Conservation (phyloP, 2,888 invertebrate genomes). For the Andrena bicolor region DNA sequence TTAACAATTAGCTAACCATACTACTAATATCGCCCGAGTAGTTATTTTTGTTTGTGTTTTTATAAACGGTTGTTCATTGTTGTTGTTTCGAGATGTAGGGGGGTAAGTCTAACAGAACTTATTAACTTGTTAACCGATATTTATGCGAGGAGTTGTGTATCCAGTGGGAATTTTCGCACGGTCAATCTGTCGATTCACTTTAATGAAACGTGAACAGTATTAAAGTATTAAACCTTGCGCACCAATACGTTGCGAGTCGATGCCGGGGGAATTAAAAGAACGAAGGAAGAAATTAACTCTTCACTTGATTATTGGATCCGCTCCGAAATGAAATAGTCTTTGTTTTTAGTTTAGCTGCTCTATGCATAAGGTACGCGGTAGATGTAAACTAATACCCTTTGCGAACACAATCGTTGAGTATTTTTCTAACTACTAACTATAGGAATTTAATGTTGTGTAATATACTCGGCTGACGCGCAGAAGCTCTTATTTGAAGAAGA, state of each 20-base stretch:
- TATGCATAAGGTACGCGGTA: not conserved
- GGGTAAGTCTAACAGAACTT: slow-evolving; percentile 2
- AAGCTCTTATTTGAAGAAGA: too few relatives aligned
- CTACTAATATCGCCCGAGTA: not conserved
- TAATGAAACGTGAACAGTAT: slow-evolving; percentile 38
- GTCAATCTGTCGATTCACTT: not conserved
- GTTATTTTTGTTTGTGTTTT: not conserved
- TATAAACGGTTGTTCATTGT: slow-evolving; percentile 1
- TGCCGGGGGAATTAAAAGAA: not conserved
- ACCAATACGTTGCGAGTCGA: not conserved
- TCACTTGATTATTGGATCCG: not conserved
- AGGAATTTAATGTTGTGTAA: too few relatives aligned
- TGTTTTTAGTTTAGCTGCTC: too few relatives aligned
- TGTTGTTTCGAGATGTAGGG: not conserved
- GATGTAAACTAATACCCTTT: not conserved
- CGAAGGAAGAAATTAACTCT: not conserved
- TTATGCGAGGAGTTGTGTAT: slow-evolving; percentile 13
- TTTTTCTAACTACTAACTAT: slow-evolving; percentile 2
- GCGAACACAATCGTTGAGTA: not conserved
- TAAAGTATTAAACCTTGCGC: slow-evolving; percentile 25
- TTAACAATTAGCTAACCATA: not conserved
- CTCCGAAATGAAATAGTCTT: not conserved
- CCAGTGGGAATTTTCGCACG: not conserved
- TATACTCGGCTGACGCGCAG: too few relatives aligned
- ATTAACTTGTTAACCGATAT: slow-evolving; percentile 27